These are phyloP conservation scores for Sphyrna mokarran DNA, from an alignment of 2,113 vertebrate genomes.

Conservation along the genomic window DNA sequence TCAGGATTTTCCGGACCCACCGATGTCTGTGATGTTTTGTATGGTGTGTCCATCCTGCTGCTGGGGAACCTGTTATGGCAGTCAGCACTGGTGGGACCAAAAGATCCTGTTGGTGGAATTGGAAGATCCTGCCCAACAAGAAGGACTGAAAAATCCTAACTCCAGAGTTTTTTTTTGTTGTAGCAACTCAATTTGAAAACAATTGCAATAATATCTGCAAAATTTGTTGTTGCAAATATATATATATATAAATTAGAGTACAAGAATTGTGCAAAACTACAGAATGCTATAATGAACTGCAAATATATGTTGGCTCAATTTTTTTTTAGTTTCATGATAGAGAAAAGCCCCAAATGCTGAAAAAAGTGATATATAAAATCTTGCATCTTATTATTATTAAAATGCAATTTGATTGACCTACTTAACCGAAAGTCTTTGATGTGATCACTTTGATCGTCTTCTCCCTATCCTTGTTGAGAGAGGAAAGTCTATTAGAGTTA, in stretches of 20 bases:
- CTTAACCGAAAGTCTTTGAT: neutral
- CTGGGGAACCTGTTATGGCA: too few species aligned
- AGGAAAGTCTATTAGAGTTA: neutral
- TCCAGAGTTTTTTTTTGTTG: neutral
- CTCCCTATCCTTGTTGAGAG: neutral
- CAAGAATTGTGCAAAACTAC: neutral
- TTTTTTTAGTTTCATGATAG: neutral
- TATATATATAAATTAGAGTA: too few species aligned
- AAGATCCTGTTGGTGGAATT: too few species aligned
- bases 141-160: too few species aligned
- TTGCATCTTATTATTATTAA: neutral
- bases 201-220: neutral
- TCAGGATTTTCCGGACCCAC: too few species aligned
- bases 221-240: neutral
- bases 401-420: slow-evolving; percentile 28
- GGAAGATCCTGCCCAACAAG: too few species aligned
- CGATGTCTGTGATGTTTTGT: too few species aligned
- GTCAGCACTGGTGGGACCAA: too few species aligned
- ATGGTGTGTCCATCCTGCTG: too few species aligned
- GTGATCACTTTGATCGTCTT: slow-evolving; percentile 24
- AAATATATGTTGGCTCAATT: too few species aligned
- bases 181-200: neutral
- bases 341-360: neutral
- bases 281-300: neutral
- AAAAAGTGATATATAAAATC: neutral